A percentile compares a stretch with the other conserved stretches of the same genome.
These are phyloP conservation scores for Hipparchia sbordonii DNA, from an alignment of 2,888 invertebrate genomes.

Conservation along the genomic window DNA sequence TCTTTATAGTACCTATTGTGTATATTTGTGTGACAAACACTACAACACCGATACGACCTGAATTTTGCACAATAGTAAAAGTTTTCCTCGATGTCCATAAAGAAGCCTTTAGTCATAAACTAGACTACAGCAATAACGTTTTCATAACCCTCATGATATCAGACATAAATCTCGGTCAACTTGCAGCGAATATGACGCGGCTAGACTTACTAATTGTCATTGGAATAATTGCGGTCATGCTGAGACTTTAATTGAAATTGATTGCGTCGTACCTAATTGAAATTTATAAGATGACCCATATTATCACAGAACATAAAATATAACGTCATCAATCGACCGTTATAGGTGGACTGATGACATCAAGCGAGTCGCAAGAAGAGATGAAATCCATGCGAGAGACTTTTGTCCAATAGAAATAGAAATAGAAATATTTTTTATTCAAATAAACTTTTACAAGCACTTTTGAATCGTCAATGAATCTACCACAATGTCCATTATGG, in stretches of 20 bases:
- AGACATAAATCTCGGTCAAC: slow-evolving; percentile 51
- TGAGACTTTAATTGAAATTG: slow-evolving; percentile 24
- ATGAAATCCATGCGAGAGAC: too few relatives aligned
- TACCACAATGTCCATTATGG: too few relatives aligned
- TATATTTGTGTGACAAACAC: too few relatives aligned
- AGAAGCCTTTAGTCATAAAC: slow-evolving; percentile 58
- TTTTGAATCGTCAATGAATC: too few relatives aligned
- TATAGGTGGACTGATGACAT: too few relatives aligned
- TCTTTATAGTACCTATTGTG: too few relatives aligned
- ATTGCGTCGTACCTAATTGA: slow-evolving; percentile 12
- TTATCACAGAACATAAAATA: background rate
- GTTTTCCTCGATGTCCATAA: slow-evolving; percentile 37
- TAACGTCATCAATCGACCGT: too few relatives aligned
- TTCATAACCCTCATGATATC: slow-evolving; percentile 59
- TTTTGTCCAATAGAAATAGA: too few relatives aligned
- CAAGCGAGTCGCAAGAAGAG: background rate
- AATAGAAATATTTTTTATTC: too few relatives aligned
- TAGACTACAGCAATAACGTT: slow-evolving; percentile 46
- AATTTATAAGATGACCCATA: slow-evolving; percentile 10
- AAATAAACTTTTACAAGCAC: too few relatives aligned
- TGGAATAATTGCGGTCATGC: slow-evolving; percentile 39
- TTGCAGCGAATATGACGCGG: slow-evolving; percentile 50
- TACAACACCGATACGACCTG: background rate
- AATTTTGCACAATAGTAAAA: slow-evolving; percentile 28
- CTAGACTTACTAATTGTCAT: slow-evolving; percentile 45